Conservation (phyloP, 2,797 vertebrate genomes). For the Mionectes olivaceus region DNA sequence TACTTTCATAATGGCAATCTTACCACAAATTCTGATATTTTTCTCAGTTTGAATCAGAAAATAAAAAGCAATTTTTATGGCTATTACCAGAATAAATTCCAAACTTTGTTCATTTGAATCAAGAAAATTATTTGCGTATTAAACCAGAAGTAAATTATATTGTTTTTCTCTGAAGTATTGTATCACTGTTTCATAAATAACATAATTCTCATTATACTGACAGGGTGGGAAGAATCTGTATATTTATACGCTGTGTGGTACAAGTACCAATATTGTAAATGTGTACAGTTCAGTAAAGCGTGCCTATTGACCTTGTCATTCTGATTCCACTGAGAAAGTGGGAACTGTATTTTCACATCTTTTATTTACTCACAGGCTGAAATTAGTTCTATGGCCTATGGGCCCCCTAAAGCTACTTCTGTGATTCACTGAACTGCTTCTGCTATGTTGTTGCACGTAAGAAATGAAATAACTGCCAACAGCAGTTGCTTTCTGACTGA, state of each 20-base stretch:
- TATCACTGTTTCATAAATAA: background rate
- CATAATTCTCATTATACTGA: background rate
- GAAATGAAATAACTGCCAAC: slow-evolving; percentile 31
- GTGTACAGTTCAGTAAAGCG: background rate
- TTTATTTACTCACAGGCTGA: slow-evolving; percentile 60
- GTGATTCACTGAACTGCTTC: slow-evolving; percentile 45
- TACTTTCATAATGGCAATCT: background rate
- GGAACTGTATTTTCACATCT: slow-evolving; percentile 56
- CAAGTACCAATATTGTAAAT: background rate
- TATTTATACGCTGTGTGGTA: background rate
- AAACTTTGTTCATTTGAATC: background rate
- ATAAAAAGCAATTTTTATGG: background rate
- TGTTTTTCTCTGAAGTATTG: background rate
- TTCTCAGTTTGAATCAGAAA: background rate
- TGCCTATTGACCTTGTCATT: slow-evolving; percentile 8
- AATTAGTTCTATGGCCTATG: slow-evolving; percentile 58
- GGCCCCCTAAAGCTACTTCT: slow-evolving; percentile 48
- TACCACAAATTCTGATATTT: background rate
- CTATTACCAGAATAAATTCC: background rate
- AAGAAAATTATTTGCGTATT: background rate
- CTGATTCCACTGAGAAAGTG: slow-evolving; percentile 30
- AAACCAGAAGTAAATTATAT: background rate
- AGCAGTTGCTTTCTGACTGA: background rate
- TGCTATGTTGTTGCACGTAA: slow-evolving; percentile 40
- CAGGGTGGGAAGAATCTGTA: background rate